Conservation (phyloP, 2,888 invertebrate genomes). For the Lasioglossum calceatum region DNA sequence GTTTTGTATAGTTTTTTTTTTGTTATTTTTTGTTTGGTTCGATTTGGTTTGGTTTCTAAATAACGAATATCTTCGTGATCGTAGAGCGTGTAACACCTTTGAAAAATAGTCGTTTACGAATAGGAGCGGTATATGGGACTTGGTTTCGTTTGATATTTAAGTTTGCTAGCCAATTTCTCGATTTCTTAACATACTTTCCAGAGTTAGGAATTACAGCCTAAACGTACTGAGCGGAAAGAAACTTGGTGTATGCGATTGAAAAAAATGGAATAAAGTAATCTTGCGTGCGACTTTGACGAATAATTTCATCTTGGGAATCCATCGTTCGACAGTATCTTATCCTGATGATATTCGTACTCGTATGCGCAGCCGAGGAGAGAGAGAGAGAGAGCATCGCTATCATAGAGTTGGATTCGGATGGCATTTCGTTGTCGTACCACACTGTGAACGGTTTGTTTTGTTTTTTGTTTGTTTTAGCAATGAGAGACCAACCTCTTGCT, state of each 20-base stretch:
- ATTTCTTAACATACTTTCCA: constrained; percentile 82
- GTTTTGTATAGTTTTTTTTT: constrained; percentile 39
- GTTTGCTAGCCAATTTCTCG: constrained; percentile 83
- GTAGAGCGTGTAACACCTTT: constrained; percentile 41
- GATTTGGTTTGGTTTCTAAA: background rate
- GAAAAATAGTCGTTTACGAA: constrained; percentile 50
- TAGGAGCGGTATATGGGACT: constrained; percentile 38
- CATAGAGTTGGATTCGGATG: constrained; percentile 76
- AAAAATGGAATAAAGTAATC: constrained; percentile 81
- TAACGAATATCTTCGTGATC: constrained; percentile 63
- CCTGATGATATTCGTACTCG: constrained; percentile 65
- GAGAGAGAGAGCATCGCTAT: constrained; percentile 76
- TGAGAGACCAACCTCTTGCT: constrained; percentile 86
- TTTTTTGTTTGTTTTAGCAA: constrained; percentile 73
- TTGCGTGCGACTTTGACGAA: constrained; percentile 79
- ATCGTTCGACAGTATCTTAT: constrained; percentile 72
- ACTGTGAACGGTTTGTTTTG: constrained; percentile 75
- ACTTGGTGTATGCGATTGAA: constrained; percentile 65
- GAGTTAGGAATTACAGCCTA: constrained; percentile 80
- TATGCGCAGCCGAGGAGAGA: constrained; percentile 71
- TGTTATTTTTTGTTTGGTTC: background rate
- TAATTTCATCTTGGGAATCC: constrained; percentile 79
- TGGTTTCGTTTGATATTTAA: constrained; percentile 52
- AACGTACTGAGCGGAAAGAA: constrained; percentile 61
- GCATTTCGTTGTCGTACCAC: constrained; percentile 76